These are phyloP conservation scores for Synanthedon andrenaeformis DNA, from an alignment of 2,888 invertebrate genomes.

Conservation along the genomic window DNA sequence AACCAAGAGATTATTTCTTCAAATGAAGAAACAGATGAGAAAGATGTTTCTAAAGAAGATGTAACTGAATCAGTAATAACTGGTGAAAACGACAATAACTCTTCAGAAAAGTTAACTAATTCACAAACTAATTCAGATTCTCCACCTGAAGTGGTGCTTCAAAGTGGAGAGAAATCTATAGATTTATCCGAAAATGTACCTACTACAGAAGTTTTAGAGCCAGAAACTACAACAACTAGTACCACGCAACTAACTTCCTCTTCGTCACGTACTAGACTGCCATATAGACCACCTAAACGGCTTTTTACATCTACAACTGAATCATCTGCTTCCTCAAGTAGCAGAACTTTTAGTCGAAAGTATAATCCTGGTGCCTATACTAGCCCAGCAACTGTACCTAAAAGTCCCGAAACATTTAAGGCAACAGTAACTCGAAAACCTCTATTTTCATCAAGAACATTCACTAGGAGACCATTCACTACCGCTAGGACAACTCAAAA, in stretches of 20 bases:
- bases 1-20: not conserved
- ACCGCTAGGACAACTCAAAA: slow-evolving; percentile 52
- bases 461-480: slow-evolving; percentile 52
- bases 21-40: not conserved
- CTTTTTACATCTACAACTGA: slow-evolving; percentile 56
- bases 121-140: slow-evolving; percentile 11
- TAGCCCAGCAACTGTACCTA: slow-evolving; percentile 48
- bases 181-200: slow-evolving; percentile 27
- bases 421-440: slow-evolving; percentile 41
- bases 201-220: slow-evolving; percentile 2
- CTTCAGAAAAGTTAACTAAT: slow-evolving; percentile 1
- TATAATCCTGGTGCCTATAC: slow-evolving; percentile 60
- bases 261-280: slow-evolving; percentile 37
- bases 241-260: slow-evolving; percentile 27
- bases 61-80: not conserved
- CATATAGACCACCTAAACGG: slow-evolving; percentile 52
- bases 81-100: slow-evolving; percentile 2
- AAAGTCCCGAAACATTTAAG: slow-evolving; percentile 31
- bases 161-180: slow-evolving; percentile 27
- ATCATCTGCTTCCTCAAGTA: slow-evolving; percentile 38
- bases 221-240: slow-evolving; percentile 38
- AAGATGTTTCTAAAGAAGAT: not conserved
- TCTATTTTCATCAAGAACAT: slow-evolving; percentile 35
- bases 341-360: slow-evolving; percentile 58
- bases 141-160: slow-evolving; percentile 21